A percentile compares a stretch with the other conserved stretches of the same genome.
phyloP scores from a whole-genome alignment of 2,797 vertebrate genomes.

The Argentina silus region DNA sequence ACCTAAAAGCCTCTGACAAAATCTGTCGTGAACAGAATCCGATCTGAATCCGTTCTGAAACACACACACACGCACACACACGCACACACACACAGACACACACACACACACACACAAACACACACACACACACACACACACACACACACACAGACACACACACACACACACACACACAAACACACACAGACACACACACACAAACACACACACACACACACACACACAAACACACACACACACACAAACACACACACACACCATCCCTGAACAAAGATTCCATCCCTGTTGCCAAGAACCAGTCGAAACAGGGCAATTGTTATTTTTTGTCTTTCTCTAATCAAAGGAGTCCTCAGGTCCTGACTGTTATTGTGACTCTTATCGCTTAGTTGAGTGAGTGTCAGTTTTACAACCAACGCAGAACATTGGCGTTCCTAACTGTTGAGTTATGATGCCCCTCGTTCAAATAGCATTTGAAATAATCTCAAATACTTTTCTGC shows the following conservation, averaged over 20 bases:
- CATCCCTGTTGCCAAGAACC: not conserved
- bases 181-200: no score
- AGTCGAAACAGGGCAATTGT: not conserved
- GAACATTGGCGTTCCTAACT: not conserved
- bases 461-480: no score
- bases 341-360: not conserved
- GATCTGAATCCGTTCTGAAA: no score
- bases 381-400: not conserved
- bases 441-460: no score
- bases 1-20: no score
- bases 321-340: not conserved
- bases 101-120: not conserved
- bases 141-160: not conserved
- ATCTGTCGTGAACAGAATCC: no score
- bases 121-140: not conserved
- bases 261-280: not conserved
- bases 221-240: conserved; percentile 1
- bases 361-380: not conserved
- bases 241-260: not conserved
- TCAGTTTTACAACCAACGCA: not conserved
- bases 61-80: not conserved
- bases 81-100: not conserved
- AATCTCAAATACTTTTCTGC: no score
- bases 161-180: no score
- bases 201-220: not conserved